Evolutionary conservation across 2,888 invertebrate species (phyloP), one percentile per base, ranked within the genome.

Genomic region (Leptogaster cylindrica): DNA sequence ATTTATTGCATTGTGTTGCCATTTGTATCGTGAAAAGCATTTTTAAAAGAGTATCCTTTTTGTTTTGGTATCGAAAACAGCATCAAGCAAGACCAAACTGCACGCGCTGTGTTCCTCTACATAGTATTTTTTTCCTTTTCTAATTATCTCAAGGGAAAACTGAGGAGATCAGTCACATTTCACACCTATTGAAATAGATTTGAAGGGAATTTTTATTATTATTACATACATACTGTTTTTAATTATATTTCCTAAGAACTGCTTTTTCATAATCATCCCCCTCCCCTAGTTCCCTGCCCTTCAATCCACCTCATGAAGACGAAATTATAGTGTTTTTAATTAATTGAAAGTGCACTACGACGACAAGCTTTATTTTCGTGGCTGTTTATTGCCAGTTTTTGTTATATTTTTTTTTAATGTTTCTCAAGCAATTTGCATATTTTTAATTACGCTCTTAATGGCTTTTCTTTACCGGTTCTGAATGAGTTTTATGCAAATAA

Each of bases 11-110:
- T 52, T 52, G 52, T 52, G 31, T 52, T 52, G 33, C 52, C 58
- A 36, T 58, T 58, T 58, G 36, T 41, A 58, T 58, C 58, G 58
- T 58, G 36, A 58, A 58, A 41, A 58, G 58, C 58, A 58, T 58
- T 58, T 58, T 58, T 58, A 58, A 58, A 58, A 58, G 36, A 58
- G 41, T 20, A 16, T 58, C 12, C 14, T 55, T 58, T 36, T 41
- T 58, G 58, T 25, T n/a, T n/a, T n/a, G n/a, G n/a, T n/a, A n/a
- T n/a, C n/a, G n/a, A n/a, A n/a, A n/a, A n/a, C n/a, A n/a, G n/a
- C n/a, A n/a, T n/a, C n/a, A n/a, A 31, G 31, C 31, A 8, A 5
- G 31, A 31, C 31, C 46, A 46, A 10, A 3, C 46, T 23, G 46
- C n/a, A n/a, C n/a, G n/a, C n/a, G n/a, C n/a, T n/a, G n/a, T n/a